Evolutionary conservation across 2,888 invertebrate species (phyloP).

Genomic region (Rhimphoctona megacephalus): DNA sequence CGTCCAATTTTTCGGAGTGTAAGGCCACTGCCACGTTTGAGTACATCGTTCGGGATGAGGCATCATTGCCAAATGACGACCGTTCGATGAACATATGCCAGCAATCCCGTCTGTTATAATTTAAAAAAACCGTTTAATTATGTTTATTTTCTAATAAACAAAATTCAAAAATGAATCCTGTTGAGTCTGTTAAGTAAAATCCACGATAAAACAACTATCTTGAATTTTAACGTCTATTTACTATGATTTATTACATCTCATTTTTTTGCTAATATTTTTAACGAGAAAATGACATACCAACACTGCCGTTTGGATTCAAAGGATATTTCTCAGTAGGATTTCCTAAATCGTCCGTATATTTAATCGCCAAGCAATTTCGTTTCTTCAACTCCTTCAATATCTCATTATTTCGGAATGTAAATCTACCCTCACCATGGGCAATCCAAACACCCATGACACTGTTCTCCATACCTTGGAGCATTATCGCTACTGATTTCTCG

Average conservation of each 20-base stretch:
- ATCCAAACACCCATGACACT: constrained; percentile 98
- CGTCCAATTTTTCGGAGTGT: constrained; percentile 86
- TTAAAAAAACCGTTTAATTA: not conserved
- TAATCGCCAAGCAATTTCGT: constrained; percentile 90
- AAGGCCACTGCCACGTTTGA: constrained; percentile 96
- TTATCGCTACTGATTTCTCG: constrained; percentile 90
- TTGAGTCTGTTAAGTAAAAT: not conserved
- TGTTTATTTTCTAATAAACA: not conserved
- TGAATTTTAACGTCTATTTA: not conserved
- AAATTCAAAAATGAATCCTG: not conserved
- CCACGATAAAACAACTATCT: not conserved
- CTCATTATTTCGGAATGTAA: constrained; percentile 86
- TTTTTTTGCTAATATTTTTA: not conserved
- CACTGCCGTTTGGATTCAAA: constrained; percentile 97
- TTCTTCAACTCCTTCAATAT: constrained; percentile 86
- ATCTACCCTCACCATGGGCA: constrained; percentile 97
- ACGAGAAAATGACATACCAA: constrained; percentile 85
- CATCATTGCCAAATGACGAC: constrained; percentile 98
- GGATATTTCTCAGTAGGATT: constrained; percentile 93
- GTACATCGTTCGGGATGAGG: constrained; percentile 98
- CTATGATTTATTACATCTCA: too few relatives aligned
- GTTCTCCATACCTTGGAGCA: constrained; percentile 95
- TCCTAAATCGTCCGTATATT: constrained; percentile 94
- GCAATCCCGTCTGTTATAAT: constrained; percentile 91
- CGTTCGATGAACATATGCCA: constrained; percentile 95